A percentile compares a stretch with the other conserved stretches of the same genome.
phyloP scores from a whole-genome alignment of 1,140 invertebrate species.

The Dendrolimus kikuchii region DNA sequence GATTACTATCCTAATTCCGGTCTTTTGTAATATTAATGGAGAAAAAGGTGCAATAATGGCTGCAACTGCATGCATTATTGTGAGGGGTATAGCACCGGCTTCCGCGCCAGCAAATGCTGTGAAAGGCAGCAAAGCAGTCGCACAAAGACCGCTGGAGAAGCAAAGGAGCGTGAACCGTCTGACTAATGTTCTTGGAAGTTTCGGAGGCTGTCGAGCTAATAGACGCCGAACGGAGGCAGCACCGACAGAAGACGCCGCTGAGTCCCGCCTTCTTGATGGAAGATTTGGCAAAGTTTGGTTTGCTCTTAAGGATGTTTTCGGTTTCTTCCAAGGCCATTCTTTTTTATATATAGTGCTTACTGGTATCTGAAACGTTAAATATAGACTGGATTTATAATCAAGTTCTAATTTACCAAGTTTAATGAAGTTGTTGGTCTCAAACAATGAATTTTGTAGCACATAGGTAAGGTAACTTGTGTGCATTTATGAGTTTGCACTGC shows the following conservation, averaged over 20 bases:
- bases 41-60: constrained; percentile 76
- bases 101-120: constrained; percentile 57
- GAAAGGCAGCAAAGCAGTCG: constrained; percentile 53
- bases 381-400: too few species aligned
- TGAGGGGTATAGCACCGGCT: constrained; percentile 70
- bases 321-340: constrained; percentile 61
- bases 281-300: constrained; percentile 25
- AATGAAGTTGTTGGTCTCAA: too few species aligned
- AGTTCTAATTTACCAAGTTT: too few species aligned
- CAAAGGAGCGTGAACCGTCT: constrained; percentile 60
- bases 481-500: too few species aligned
- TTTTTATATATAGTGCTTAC: constrained; percentile 56
- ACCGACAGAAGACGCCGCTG: constrained; percentile 78
- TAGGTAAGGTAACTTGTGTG: too few species aligned
- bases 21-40: constrained; percentile 69
- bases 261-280: constrained; percentile 72
- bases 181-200: constrained; percentile 69
- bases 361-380: constrained; percentile 37
- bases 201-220: constrained; percentile 59
- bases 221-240: constrained; percentile 79
- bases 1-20: constrained; percentile 42
- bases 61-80: constrained; percentile 70
- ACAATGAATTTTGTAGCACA: too few species aligned
- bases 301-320: constrained; percentile 27
- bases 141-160: constrained; percentile 66